A percentile compares a stretch with the other conserved stretches of the same genome.
These are phyloP conservation scores for Cryptotis parvus DNA, from an alignment of 2,113 vertebrate genomes.

Conservation along the genomic window DNA sequence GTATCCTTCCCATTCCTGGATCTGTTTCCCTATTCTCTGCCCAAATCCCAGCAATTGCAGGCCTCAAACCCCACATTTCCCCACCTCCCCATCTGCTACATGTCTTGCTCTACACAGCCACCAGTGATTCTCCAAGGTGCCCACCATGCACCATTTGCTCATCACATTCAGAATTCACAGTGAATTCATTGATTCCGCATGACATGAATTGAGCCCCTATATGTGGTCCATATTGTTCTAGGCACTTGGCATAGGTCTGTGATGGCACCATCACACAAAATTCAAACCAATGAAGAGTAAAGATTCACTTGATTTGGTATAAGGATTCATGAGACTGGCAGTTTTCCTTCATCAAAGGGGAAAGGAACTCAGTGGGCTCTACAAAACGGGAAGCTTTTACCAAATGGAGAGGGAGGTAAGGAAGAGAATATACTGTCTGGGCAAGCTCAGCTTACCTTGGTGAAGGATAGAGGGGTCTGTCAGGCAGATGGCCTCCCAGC, in stretches of 20 bases:
- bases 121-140: neutral
- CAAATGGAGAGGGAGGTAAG: neutral
- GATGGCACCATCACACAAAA: neutral
- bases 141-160: fast-evolving
- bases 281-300: neutral
- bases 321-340: neutral
- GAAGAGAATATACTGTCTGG: neutral
- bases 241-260: neutral
- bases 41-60: neutral
- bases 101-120: too few species aligned
- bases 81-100: neutral
- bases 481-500: neutral
- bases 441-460: neutral
- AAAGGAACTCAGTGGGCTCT: neutral
- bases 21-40: neutral
- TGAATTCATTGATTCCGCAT: neutral
- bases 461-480: neutral
- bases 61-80: fast-evolving
- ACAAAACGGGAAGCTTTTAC: neutral
- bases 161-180: neutral
- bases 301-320: neutral
- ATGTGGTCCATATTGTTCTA: neutral
- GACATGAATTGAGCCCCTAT: neutral
- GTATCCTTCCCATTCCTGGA: fast-evolving
- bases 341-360: neutral